Evolutionary conservation across 2,888 invertebrate species (phyloP).

Genomic region (Pristionchus maxplancki): DNA sequence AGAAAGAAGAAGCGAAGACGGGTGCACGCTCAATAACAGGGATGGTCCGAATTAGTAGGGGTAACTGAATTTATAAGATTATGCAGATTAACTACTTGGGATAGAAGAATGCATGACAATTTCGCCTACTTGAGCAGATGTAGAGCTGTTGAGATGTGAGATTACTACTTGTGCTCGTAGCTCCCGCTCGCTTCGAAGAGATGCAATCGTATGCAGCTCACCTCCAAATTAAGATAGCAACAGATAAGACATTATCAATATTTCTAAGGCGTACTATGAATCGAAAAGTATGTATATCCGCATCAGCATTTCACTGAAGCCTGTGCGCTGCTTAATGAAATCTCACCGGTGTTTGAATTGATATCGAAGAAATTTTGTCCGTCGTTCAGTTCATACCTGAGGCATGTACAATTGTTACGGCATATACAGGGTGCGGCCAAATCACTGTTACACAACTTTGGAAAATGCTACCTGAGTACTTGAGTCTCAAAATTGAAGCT

Average conservation of each 20-base stretch:
- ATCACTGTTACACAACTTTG: too few relatives aligned
- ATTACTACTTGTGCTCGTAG: background rate
- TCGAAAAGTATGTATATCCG: too few relatives aligned
- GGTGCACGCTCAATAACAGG: background rate
- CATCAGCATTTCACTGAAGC: too few relatives aligned
- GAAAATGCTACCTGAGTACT: too few relatives aligned
- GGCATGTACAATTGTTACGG: too few relatives aligned
- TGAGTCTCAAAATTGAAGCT: too few relatives aligned
- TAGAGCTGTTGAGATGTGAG: slow-evolving; percentile 44
- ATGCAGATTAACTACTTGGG: too few relatives aligned
- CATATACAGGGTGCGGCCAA: too few relatives aligned
- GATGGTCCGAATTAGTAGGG: background rate
- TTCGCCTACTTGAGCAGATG: background rate
- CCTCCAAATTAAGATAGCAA: background rate
- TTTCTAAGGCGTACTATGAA: too few relatives aligned
- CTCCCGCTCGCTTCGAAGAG: background rate
- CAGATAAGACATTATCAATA: too few relatives aligned
- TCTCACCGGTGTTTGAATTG: slow-evolving; percentile 30
- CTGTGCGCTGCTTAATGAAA: background rate
- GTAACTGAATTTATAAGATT: background rate
- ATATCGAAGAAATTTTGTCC: slow-evolving; percentile 28
- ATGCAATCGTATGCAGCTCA: background rate
- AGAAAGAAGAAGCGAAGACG: slow-evolving; percentile 20
- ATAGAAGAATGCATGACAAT: too few relatives aligned
- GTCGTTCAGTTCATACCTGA: slow-evolving; percentile 46